Base-by-base conservation (phyloP, 2,888 invertebrate species). In the Nebria salina region DNA sequence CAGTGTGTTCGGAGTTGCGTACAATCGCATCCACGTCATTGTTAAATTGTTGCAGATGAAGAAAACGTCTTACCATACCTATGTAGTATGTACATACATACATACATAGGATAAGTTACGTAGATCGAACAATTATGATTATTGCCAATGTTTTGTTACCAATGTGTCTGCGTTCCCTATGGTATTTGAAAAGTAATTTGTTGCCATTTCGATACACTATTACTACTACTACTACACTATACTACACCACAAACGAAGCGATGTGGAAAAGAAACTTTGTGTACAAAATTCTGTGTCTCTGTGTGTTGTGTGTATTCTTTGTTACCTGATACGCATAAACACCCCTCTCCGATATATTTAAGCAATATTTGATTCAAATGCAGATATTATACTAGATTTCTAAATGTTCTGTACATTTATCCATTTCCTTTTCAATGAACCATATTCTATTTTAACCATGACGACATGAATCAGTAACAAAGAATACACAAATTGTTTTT, bases 1-100 rank as follows among this genome's bases (percentile, higher is more conserved):
- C 77, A 72, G 77, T 77, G 77, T 77, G 77, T 68, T 76, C 68
- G 76, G 20, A 70, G 42, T 41, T 42, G 73, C 15, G 34, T 41
- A 73, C 11, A 7, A 13, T 54, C 54, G 54, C 54, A 34, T 34
- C 34, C 54, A 13, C 54, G 54, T 54, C 54, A 54, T 11, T 54
- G 54, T 54, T 11, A 54, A 54, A 54, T 54, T 54, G 54, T 54
- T 54, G 54, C 54, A 54, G 54, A 54, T 54, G 54, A 54, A 13
- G 8, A 54, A 54, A 54, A 54, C 54, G 54, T 54, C 4, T 54
- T 54, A 54, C 54, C 13, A 43, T 9, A 9, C 43, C 9, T 8
- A 43, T 43, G 43, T 43, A 43, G 0, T 43, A 20, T 1, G 1
- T 20, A 20, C 20, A 20, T 20, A 20, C 20, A 20, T 20, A 20